Base-by-base conservation (phyloP, 2,888 invertebrate genomes). In the Callyntrura sp. region DNA sequence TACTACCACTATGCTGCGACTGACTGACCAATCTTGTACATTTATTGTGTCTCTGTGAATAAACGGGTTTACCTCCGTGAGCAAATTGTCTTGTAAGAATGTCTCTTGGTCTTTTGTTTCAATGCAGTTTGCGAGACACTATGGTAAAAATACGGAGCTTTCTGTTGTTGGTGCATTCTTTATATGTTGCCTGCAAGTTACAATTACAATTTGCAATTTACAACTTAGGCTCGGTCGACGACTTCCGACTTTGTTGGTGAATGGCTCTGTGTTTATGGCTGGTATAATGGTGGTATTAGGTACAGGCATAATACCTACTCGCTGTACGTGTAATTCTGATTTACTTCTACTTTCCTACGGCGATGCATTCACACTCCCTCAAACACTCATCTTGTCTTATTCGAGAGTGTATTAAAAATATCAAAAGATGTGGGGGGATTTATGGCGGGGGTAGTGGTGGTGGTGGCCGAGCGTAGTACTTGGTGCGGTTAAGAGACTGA, bases 201-300 rank as follows among this genome's bases (percentile, higher is more conserved):
- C 51, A 11, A 45, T 8, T 45, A 45, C 6, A 45, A 45, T 11
- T 45, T 45, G 11, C 45, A 45, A 45, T 11, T 8, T 23, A 23
- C 23, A 62, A 11, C 25, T 62, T 28, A 28, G 28, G 43, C 9
- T 73, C 73, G 73, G 73, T 73, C 73, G 73, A 48, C 73, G 73
- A 73, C 73, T 73, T 73, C 73, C 73, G 73, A 73, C 73, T 73
- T 48, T 73, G 73, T 73, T 73, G 73, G 48, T 25, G 68, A n/a
- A 45, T 68, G 35, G 5, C 25, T 65, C 65, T 25, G 0, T 57
- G 11, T 25, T 25, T 23, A 55, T n/a, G n/a, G n/a, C 25, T 62
- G 45, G 70, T 70, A 70, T 70, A 45, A 70, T 9, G 35, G 0
- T 62, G 4, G 6, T 14, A 55, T 55, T 55, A 14, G 12, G 11